phyloP scores from a whole-genome alignment of 2,888 invertebrate genomes.

The Resseliella maxima region DNA sequence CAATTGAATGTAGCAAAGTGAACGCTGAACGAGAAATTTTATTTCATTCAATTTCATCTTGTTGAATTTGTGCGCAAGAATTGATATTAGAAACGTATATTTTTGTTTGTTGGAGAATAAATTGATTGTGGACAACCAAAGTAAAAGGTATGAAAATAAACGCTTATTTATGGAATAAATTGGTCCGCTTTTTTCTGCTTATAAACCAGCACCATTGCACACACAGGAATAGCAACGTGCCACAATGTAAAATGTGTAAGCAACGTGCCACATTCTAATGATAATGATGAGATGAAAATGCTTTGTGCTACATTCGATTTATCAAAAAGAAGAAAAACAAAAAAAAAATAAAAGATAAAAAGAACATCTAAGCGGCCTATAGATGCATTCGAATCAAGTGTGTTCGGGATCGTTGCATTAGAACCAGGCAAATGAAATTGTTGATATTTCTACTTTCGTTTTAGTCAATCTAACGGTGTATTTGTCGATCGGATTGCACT shows the following conservation, averaged over 20 bases:
- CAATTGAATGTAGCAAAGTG: conserved; percentile 4
- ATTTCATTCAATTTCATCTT: conserved; percentile 10
- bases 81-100: background rate
- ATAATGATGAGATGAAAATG: background rate
- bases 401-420: background rate
- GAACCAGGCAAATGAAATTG: background rate
- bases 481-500: conserved; percentile 42
- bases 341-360: too few species aligned
- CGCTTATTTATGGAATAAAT: background rate
- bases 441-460: conserved; percentile 27
- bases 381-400: background rate
- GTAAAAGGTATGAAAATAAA: conserved; percentile 27
- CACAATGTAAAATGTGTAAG: background rate
- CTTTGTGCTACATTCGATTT: conserved; percentile 14
- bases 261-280: background rate
- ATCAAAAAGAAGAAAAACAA: background rate
- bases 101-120: background rate
- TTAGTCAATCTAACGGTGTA: background rate
- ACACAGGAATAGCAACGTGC: background rate
- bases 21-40: background rate
- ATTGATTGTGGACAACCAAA: background rate
- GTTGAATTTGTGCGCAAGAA: background rate
- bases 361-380: background rate
- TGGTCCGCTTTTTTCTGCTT: background rate
- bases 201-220: background rate